These are phyloP conservation scores for Alca torda DNA, from an alignment of 2,797 vertebrate species.

Conservation along the genomic window DNA sequence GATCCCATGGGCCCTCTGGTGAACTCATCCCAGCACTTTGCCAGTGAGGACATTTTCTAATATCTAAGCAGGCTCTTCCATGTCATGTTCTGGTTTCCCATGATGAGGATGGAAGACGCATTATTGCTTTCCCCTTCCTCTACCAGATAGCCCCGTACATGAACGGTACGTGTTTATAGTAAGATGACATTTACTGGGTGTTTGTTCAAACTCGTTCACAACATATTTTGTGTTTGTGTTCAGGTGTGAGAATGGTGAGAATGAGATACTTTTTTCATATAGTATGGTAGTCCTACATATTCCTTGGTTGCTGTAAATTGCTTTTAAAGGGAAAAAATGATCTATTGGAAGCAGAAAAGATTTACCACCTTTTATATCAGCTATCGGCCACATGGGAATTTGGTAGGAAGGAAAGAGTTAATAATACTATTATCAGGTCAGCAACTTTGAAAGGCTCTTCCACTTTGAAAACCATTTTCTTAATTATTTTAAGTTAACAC, in stretches of 20 bases:
- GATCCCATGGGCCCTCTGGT: background rate
- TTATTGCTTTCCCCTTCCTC: background rate
- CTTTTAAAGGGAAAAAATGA: background rate
- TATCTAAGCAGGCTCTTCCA: background rate
- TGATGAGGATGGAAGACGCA: background rate
- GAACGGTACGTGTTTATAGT: background rate
- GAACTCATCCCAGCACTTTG: background rate
- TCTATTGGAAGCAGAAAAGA: background rate
- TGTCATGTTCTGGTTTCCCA: background rate
- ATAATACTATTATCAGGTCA: conserved; percentile 59
- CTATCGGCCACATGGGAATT: background rate
- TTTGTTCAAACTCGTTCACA: background rate
- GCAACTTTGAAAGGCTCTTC: conserved; percentile 72
- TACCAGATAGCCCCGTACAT: background rate
- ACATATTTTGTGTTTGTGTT: background rate
- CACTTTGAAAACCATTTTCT: conserved; percentile 90
- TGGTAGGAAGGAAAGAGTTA: conserved; percentile 70
- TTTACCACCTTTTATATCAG: background rate
- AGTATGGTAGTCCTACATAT: background rate
- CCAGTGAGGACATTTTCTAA: background rate
- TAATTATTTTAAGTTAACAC: conserved; percentile 92
- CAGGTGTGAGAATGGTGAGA: background rate
- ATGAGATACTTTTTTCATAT: background rate
- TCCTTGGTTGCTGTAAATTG: background rate
- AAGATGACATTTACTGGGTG: background rate